Conservation (phyloP, 2,113 vertebrate species). For the rat (Rattus norvegicus) region GRCr8 NC_086022.1:25813501-25814000, state of each 20-base stretch:
- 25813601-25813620: not conserved
- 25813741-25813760: not conserved
- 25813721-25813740: not conserved
- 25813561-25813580: not conserved
- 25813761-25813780: not conserved
- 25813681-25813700: not conserved
- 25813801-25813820: not conserved
- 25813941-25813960: not conserved
- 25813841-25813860: not conserved
- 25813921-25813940: not conserved
- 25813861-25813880: not conserved
- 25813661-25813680: not conserved
- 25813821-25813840: not conserved
- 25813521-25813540: not conserved
- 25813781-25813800: not conserved
- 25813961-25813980: not conserved
- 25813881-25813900: not conserved
- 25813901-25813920: not conserved
- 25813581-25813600: not conserved
- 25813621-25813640: not conserved
- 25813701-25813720: not conserved
- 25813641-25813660: not conserved
- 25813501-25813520: not conserved
- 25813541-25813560: not conserved
- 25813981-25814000: not conserved